A percentile compares a stretch with the other conserved stretches of the same genome.
Evolutionary conservation across 1,140 invertebrate species (phyloP).

Genomic region (Neodiprion fabricii): DNA sequence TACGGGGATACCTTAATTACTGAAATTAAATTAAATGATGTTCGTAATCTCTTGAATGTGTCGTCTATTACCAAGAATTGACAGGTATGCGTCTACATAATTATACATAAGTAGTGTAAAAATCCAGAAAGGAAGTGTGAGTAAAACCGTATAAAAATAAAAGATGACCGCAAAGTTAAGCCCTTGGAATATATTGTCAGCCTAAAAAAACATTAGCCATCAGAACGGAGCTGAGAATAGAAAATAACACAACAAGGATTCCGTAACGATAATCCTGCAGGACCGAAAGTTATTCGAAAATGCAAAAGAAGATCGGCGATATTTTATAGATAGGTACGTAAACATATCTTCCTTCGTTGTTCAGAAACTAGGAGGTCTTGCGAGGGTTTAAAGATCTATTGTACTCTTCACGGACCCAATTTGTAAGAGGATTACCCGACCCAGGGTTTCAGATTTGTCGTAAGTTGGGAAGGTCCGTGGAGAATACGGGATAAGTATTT

Average conservation of each 20-base stretch:
- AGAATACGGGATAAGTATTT: no score
- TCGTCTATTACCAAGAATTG: no score
- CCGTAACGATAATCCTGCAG: neutral
- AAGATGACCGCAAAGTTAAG: neutral
- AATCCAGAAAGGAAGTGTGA: neutral
- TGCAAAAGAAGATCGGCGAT: no score
- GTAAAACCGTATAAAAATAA: neutral
- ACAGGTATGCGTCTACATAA: no score
- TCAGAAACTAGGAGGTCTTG: neutral
- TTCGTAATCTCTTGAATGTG: no score
- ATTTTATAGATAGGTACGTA: no score
- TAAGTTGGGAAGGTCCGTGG: no score
- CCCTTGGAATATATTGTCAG: neutral
- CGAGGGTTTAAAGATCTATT: neutral
- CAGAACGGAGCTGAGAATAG: neutral
- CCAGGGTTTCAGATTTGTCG: neutral
- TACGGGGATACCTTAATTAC: no score
- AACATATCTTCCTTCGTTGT: neutral
- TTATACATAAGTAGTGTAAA: no score
- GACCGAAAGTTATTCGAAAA: no score
- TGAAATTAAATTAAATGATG: no score
- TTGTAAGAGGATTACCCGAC: neutral
- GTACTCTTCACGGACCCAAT: neutral
- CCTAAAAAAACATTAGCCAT: neutral
- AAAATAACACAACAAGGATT: neutral